phyloP scores from a whole-genome alignment of 2,888 invertebrate genomes.

The Herminia tarsipennalis region DNA sequence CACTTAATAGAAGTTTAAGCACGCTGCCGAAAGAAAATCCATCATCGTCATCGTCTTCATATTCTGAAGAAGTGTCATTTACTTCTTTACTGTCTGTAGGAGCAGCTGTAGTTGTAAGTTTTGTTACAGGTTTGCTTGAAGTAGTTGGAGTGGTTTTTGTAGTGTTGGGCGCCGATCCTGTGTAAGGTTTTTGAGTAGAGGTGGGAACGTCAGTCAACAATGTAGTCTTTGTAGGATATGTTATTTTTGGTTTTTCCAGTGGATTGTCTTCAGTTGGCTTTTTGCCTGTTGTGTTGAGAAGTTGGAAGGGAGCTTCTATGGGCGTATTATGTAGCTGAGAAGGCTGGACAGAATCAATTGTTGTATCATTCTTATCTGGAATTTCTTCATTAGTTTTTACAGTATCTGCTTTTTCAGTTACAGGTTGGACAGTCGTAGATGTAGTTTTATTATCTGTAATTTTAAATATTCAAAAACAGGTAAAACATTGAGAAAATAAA shows the following conservation, averaged over 20 bases:
- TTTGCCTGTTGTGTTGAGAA: not conserved
- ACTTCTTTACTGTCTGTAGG: constrained; percentile 51
- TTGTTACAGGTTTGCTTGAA: constrained; percentile 21
- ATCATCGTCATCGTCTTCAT: constrained; percentile 76
- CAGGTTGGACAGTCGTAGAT: constrained; percentile 42
- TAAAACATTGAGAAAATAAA: no score
- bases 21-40: constrained; percentile 87
- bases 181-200: constrained; percentile 13
- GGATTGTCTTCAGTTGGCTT: not conserved
- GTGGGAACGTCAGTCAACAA: not conserved
- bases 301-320: not conserved
- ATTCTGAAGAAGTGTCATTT: constrained; percentile 58
- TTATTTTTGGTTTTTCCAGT: not conserved
- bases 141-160: constrained; percentile 28
- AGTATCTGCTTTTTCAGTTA: constrained; percentile 37
- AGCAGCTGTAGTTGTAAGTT: constrained; percentile 16
- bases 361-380: constrained; percentile 7
- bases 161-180: constrained; percentile 22
- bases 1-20: constrained; percentile 86
- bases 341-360: not conserved
- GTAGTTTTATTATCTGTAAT: constrained; percentile 58
- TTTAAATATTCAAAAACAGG: not conserved
- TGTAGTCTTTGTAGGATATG: not conserved
- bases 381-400: constrained; percentile 6
- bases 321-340: not conserved